Base-by-base conservation (phyloP, 2,113 vertebrate genomes). In the Brachypodius melanocephalos region DNA sequence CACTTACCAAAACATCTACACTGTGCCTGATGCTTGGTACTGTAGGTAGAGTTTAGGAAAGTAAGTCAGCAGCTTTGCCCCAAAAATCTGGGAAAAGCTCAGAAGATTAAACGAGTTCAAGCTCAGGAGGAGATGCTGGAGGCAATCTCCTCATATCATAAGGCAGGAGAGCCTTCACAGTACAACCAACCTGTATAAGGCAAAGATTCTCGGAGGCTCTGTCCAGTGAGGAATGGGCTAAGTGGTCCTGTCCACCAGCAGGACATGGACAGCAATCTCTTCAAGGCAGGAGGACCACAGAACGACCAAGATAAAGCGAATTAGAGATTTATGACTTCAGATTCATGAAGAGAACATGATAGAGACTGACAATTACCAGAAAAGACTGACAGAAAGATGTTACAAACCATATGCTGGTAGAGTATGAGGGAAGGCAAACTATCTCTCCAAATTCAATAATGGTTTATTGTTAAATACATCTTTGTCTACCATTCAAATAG, bases 81-180 rank as follows among this genome's bases (percentile, higher is more conserved):
- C 42, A 18, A 14, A 92, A 86, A 76, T 28, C 28, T 22, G 15
- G 20, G 29, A 15, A 84, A 89, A 88, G 29, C 9, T 66, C 29
- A 38, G 16, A 38, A 72, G 20, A 57, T 54, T 69, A 80, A 84
- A 52, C 10, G 15, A 79, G 45, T 66, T 46, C 55, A 66, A 71
- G 31, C 40, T 69, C 32, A 57, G 42, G 36, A 78, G 4, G 19
- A 59, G 26, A 52, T 7, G 59, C 6, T 68, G 32, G 12, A 82
- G 62, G 43, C 0, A 0, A 46, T 15, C 54, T 19, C 9, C 9
- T 87, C 29, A 31, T 28, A 59, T 8, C 28, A 65, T 31, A 73
- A 57, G 10, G 42, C 22, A 51, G 25, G 54, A 76, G 36, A 78
- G 28, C 61, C 66, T 57, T 88, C 49, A 65, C 22, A 65, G 25